Evolutionary conservation across 1,140 invertebrate species (phyloP), one percentile per base, ranked within the genome.

Genomic region (Patella vulgata): DNA sequence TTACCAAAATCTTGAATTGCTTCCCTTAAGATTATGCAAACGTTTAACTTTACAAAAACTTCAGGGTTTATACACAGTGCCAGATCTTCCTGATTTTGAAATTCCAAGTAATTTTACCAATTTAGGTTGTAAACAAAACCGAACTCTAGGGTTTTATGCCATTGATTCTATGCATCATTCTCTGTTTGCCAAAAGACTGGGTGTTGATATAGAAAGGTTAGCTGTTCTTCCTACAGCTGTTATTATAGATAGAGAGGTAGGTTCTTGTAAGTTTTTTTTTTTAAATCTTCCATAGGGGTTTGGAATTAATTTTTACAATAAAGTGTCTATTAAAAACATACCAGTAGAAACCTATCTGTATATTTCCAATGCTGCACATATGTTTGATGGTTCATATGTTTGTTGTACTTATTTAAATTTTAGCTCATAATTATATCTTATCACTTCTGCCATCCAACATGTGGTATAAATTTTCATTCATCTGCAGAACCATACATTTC

Each of bases 161-260:
- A 86, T 93, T 48, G 92, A 93, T 73, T 90, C 89, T 71, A 73
- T 89, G 4, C 73, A 87, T 30, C 91, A 90, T 74, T 87, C 88
- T 62, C 87, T 90, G 71, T 92, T 92, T 80, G 89, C 91, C 8
- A 88, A 92, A 74, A 86, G 87, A 28, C 85, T 94, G 28, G 91
- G 91, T 1, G 86, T 81, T 23, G 61, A 78, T 47, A 48, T 70
- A 3, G 63, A 63, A 14, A 62, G 67, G 31, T 84, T 78, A 33
- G 85, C 83, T 46, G 43, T 85, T 82, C 48, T 78, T 91, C 64
- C 90, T 48, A 87, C 88, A 42, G 88, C 88, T 51, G 85, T 92
- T 27, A 91, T 93, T 68, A 78, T 93, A 55, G 89, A 93, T 82
- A 87, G 88, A 75, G 85, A 88, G 84, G 91, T 92, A 86, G 84